These are phyloP conservation scores for Heliconius congener DNA, from an alignment of 1,140 invertebrate genomes.

Conservation along the genomic window DNA sequence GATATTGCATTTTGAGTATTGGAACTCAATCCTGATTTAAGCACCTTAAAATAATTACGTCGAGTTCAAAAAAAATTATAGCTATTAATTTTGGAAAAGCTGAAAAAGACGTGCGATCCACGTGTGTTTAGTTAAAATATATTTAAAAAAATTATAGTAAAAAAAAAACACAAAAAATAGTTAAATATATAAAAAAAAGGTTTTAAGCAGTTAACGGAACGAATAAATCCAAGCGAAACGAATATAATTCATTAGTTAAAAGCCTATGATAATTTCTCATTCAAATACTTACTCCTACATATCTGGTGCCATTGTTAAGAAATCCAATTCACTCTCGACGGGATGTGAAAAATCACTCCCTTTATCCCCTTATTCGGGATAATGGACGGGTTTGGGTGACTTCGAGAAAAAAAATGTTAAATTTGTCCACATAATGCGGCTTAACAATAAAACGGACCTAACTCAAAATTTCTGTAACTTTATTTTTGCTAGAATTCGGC, in stretches of 20 bases:
- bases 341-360: constrained; percentile 12
- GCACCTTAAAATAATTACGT: no score
- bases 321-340: constrained; percentile 15
- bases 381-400: constrained; percentile 5
- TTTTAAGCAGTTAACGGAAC: not conserved
- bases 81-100: no score
- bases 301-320: not conserved
- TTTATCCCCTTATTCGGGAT: constrained; percentile 13
- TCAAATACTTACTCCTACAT: constrained; percentile 3
- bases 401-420: constrained; percentile 8
- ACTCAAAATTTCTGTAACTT: not conserved
- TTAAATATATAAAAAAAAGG: no score
- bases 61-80: no score
- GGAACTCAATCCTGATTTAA: no score
- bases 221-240: not conserved
- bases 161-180: no score
- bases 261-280: constrained; percentile 8
- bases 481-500: no score
- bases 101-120: no score
- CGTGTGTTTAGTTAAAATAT: no score
- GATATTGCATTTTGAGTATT: no score
- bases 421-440: constrained; percentile 2
- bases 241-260: constrained; percentile 14
- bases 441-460: not conserved
- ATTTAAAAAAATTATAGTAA: no score